Conservation (phyloP, 2,888 invertebrate species). For the Automeris io region DNA sequence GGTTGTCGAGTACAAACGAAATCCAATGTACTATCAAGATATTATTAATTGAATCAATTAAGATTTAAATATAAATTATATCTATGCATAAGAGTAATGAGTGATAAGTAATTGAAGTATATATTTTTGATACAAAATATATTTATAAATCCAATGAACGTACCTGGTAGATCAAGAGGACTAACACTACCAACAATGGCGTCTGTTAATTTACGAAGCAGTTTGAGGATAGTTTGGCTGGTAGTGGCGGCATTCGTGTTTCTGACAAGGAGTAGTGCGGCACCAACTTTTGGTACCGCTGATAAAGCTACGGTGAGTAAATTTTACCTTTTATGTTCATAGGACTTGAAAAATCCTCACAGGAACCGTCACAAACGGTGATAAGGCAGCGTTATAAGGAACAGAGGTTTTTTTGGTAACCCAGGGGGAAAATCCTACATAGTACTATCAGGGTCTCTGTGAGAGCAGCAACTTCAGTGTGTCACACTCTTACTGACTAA, state of each 20-base stretch:
- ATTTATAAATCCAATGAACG: conserved; percentile 49
- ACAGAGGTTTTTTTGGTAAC: no score
- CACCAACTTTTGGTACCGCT: conserved; percentile 58
- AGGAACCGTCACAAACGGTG: no score
- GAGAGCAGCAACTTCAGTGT: no score
- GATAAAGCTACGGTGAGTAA: conserved; percentile 67
- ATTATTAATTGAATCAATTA: conserved; percentile 37
- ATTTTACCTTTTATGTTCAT: conserved; percentile 6
- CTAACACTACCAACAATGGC: conserved; percentile 48
- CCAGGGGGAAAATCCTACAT: no score
- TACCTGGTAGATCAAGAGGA: conserved; percentile 33
- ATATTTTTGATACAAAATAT: conserved; percentile 45
- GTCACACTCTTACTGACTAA: no score
- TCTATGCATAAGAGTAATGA: conserved; percentile 37
- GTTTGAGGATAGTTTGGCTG: conserved; percentile 54
- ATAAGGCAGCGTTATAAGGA: no score
- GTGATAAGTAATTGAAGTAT: conserved; percentile 21
- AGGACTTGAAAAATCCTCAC: no score
- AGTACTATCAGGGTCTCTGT: no score
- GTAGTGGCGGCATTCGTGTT: conserved; percentile 43
- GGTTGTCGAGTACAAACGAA: conserved; percentile 37
- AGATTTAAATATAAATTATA: conserved; percentile 29
- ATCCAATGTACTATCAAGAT: conserved; percentile 33
- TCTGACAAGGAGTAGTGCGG: conserved; percentile 55
- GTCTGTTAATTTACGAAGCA: conserved; percentile 45